A percentile compares a stretch with the other conserved stretches of the same genome.
phyloP scores from a whole-genome alignment of 2,888 invertebrate species.

The Dicranocentrus wangi region DNA sequence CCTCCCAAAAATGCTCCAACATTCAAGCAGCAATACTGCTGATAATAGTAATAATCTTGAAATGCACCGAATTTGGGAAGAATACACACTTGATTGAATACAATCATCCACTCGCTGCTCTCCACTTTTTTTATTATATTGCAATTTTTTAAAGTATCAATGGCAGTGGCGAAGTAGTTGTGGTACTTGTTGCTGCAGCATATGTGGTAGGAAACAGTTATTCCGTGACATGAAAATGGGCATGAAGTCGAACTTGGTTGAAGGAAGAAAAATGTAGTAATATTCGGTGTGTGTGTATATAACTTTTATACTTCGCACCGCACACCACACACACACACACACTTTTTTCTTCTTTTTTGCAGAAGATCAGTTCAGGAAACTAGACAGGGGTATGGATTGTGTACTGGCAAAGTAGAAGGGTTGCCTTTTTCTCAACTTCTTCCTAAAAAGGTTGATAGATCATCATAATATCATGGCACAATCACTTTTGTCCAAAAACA shows the following conservation, averaged over 20 bases:
- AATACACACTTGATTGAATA: conserved; percentile 44
- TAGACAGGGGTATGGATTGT: background rate
- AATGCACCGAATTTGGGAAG: conserved; percentile 51
- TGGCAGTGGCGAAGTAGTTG: background rate
- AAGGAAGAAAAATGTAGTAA: too few species aligned
- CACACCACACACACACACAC: conserved; percentile 38
- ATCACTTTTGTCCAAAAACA: conserved; percentile 54
- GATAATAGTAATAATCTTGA: conserved; percentile 24
- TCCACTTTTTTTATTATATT: conserved; percentile 17
- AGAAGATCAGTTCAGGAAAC: conserved; percentile 5
- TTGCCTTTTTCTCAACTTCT: conserved; percentile 30
- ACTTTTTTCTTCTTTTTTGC: conserved; percentile 30
- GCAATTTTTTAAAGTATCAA: background rate
- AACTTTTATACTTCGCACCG: conserved; percentile 6
- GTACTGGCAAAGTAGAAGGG: background rate
- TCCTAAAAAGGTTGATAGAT: conserved; percentile 59
- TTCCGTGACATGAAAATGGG: conserved; percentile 64
- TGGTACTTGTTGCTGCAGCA: conserved; percentile 30
- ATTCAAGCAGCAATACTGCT: conserved; percentile 40
- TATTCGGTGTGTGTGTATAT: background rate
- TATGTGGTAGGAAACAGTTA: conserved; percentile 59
- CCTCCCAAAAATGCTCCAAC: conserved; percentile 65
- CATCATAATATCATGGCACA: conserved; percentile 34
- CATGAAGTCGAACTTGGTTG: conserved; percentile 21
- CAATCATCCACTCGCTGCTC: conserved; percentile 23